Percentiles rank a stretch among this genome's conserved stretches.
These are phyloP conservation scores for Pterocles gutturalis DNA, from an alignment of 2,113 vertebrate species.

Conservation along the genomic window DNA sequence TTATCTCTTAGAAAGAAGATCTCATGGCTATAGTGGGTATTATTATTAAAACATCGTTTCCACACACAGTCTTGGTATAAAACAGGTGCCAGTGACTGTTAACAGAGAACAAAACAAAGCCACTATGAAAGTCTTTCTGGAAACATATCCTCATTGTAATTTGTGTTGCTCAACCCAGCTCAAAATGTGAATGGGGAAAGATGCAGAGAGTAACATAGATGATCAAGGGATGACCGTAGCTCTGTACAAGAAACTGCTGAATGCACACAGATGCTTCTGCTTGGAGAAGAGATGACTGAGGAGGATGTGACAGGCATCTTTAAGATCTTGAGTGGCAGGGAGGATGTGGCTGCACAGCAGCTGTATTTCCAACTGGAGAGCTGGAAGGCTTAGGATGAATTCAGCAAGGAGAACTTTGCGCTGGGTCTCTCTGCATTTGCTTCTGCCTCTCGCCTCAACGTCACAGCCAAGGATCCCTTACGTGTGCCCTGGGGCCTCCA, in stretches of 20 bases:
- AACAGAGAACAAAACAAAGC: not conserved
- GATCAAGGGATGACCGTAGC: not conserved
- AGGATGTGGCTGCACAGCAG: not conserved
- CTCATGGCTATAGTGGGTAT: not conserved
- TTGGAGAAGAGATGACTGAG: not conserved
- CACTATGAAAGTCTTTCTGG: not conserved
- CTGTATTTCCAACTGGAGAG: not conserved
- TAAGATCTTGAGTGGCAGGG: not conserved
- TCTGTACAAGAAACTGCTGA: not conserved
- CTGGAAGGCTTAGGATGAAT: not conserved
- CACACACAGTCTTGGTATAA: not conserved
- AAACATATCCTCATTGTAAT: not conserved
- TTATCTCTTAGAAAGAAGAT: not conserved
- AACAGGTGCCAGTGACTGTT: not conserved
- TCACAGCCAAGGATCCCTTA: not conserved
- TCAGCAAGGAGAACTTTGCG: not conserved
- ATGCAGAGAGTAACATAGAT: not conserved
- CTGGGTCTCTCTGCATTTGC: not conserved
- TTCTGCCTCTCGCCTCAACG: not conserved
- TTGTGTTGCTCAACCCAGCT: not conserved
- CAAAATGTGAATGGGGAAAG: not conserved
- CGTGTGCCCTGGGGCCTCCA: fast-evolving
- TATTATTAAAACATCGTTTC: not conserved
- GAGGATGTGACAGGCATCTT: not conserved
- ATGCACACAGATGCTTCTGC: not conserved